Conservation (phyloP, 2,797 vertebrate species). For the Liasis olivaceus region DNA sequence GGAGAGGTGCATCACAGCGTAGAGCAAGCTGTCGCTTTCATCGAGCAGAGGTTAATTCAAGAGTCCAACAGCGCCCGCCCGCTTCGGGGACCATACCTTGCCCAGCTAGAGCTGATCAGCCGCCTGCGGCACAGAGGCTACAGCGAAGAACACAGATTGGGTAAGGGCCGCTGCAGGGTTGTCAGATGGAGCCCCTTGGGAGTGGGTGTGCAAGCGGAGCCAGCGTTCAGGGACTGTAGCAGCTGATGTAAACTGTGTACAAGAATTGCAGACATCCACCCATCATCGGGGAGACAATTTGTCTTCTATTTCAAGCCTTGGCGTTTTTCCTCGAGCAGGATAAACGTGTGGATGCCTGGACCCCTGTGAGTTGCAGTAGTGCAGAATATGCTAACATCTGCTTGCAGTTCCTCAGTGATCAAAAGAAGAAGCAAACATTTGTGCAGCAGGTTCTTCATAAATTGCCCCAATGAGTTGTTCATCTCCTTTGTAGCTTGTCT, state of each 20-base stretch:
- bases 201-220: background rate
- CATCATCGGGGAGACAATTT: background rate
- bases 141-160: slow-evolving; percentile 84
- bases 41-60: slow-evolving; percentile 85
- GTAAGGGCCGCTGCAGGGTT: slow-evolving; percentile 69
- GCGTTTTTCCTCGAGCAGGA: background rate
- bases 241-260: accelerated
- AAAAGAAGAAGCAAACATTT: background rate
- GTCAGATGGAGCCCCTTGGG: accelerated
- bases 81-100: slow-evolving; percentile 89
- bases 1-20: slow-evolving; percentile 86
- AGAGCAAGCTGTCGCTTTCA: slow-evolving; percentile 85
- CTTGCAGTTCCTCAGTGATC: background rate
- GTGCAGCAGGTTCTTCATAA: too few relatives aligned
- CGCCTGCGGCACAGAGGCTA: slow-evolving; percentile 82
- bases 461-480: background rate
- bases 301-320: background rate
- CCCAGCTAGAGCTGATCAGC: slow-evolving; percentile 89
- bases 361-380: background rate
- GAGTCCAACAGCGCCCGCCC: slow-evolving; percentile 83
- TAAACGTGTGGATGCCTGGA: background rate
- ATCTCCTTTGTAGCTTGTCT: background rate
- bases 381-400: too few relatives aligned
- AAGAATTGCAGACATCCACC: background rate
- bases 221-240: accelerated